Base-by-base conservation (phyloP, 30 jellyfish, hydroid and myxozoan genomes). In the Aurelia aurita region DNA sequence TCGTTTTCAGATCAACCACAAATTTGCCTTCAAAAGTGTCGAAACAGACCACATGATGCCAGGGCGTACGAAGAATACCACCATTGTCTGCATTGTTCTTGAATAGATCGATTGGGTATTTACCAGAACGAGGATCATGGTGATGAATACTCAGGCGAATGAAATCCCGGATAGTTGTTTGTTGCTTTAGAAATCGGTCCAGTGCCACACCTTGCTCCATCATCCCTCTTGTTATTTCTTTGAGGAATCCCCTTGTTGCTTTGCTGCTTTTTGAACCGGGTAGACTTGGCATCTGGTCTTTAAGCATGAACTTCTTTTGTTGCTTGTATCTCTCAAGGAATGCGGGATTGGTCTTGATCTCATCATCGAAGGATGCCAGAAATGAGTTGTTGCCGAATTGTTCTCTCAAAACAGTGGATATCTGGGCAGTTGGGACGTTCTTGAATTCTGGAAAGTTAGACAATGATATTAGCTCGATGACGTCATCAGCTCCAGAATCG, bases 201-300 rank as follows among this genome's bases (percentile, higher is more conserved):
- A 84, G 84, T 57, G 93, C 93, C 32, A 84, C 74, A 0, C 93
- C 93, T 44, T 84, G 93, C 8, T 63, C 80, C 63, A 84, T 57
- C 93, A 84, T 84, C 1, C 93, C 93, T 16, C 75, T 57, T 19
- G 93, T 73, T 31, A 84, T 54, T n/a, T 57, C 46, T 63, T 55
- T 72, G 82, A 84, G 27, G 55, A 70, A 72, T 18, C 29, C 22
- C 62, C 80, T 71, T 13, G 87, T 62, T 51, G 67, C 34, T 43
- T 43, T 72, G n/a, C 82, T 72, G 35, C 76, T 43, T 27, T 58
- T 86, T 35, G 82, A 58, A 1, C 87, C 93, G 7, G 87, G 87
- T 20, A 84, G 69, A 34, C 43, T 44, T 22, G 73, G 77, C 45
- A 81, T 35, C 44, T 22, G 87, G 49, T 84, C 93, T 14, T 46